Conservation (phyloP, 2,797 vertebrate genomes). For the Echeneis naucrates region DNA sequence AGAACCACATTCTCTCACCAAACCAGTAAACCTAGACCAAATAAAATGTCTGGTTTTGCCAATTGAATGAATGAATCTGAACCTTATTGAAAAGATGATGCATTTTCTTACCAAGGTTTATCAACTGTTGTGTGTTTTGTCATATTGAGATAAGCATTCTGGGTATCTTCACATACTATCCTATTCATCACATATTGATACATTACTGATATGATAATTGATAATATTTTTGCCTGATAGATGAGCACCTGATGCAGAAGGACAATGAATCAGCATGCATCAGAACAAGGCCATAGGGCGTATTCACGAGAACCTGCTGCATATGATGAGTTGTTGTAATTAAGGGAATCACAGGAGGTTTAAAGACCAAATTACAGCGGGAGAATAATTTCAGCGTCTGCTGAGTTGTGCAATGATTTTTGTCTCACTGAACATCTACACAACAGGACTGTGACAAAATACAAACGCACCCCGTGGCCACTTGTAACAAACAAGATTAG, state of each 20-base stretch:
- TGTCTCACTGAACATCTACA: constrained; percentile 1
- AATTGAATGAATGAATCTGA: neutral
- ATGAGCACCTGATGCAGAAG: neutral
- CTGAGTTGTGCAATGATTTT: constrained; percentile 8
- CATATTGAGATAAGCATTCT: neutral
- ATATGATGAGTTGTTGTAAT: constrained; percentile 6
- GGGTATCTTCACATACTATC: no score
- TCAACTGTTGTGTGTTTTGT: neutral
- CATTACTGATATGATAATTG: neutral
- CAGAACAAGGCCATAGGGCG: constrained; percentile 10
- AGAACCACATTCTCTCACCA: no score
- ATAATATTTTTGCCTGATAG: constrained; percentile 14
- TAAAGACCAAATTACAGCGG: neutral
- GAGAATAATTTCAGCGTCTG: neutral
- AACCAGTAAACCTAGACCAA: no score
- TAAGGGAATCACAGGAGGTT: neutral
- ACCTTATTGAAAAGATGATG: no score
- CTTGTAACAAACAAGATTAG: constrained; percentile 46
- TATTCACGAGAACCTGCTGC: constrained; percentile 13
- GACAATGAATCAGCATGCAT: constrained; percentile 10
- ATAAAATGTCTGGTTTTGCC: neutral
- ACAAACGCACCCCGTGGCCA: constrained; percentile 19
- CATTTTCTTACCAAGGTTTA: neutral
- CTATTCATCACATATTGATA: neutral
- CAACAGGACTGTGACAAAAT: constrained; percentile 21